Evolutionary conservation across 1,140 invertebrate species (phyloP), one percentile per base, ranked within the genome.

Genomic region (Zaprionus inermis): DNA sequence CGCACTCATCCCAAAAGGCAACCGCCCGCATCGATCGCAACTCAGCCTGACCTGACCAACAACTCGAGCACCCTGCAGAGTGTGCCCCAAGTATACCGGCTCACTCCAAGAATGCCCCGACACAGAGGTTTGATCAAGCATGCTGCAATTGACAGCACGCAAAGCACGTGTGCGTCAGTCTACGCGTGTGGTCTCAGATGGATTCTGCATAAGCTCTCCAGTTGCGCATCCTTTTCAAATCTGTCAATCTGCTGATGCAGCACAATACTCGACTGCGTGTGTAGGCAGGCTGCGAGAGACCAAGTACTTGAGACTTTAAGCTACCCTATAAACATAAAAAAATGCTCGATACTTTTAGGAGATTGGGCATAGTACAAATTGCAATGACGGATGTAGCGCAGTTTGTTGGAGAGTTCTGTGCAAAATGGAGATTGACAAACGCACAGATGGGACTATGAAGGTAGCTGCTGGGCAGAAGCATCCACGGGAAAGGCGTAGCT

Each of bases 181-280:
- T 46, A 34, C 49, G n/a, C 20, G 55, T 22, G 22, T 38, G 49
- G 44, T 22, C 16, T 34, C 58, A 46, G 34, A 55, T 51, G 36
- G 10, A 36, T 22, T 24, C 18, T 49, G 41, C 22, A 38, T 11
- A 12, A 49, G 20, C 30, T 65, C 52, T 38, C 18, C 28, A 49
- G 24, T 46, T 55, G 59, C 34, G 24, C 41, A 49, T 63, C 38
- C 68, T 64, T 70, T 64, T 34, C 24, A 28, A 56, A 49, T 30
- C 49, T 64, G 59, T 63, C 58, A 63, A 32, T 41, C 6, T 69
- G 16, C 38, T 69, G 41, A 18, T 49, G 14, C 34, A 55, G 51
- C 24, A 9, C 18, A 18, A 7, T 46, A 49, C 12, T n/a, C 11
- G 4, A 28, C 16, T 24, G n/a, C 36, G n/a, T 16, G 2, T 16